These are phyloP conservation scores for Aphodius granarius DNA, from an alignment of 2,888 invertebrate genomes.

Conservation along the genomic window DNA sequence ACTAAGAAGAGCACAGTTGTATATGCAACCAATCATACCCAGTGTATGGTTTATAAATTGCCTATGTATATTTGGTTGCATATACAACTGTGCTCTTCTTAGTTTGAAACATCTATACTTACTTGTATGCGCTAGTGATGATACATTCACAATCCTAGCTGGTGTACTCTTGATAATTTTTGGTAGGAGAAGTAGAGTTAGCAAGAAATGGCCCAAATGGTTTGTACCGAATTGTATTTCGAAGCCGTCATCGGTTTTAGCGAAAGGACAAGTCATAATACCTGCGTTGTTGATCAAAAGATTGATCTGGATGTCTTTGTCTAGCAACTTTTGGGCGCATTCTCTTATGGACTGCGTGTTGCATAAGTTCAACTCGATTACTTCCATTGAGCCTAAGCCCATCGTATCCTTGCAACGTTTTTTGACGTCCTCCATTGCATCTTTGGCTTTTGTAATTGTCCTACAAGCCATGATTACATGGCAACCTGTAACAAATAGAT, in stretches of 20 bases:
- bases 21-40: no score
- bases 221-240: slow-evolving; percentile 70
- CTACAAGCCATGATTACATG: slow-evolving; percentile 60
- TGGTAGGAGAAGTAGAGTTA: slow-evolving; percentile 53
- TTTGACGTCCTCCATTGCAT: slow-evolving; percentile 57
- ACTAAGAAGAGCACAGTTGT: no score
- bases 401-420: slow-evolving; percentile 42
- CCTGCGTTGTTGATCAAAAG: slow-evolving; percentile 73
- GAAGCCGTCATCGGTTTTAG: slow-evolving; percentile 64
- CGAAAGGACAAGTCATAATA: slow-evolving; percentile 64
- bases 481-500: slow-evolving; percentile 57
- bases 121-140: slow-evolving; percentile 47
- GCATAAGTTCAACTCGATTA: slow-evolving; percentile 52
- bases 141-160: slow-evolving; percentile 55
- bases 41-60: no score
- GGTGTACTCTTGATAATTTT: slow-evolving; percentile 58
- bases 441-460: slow-evolving; percentile 55
- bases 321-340: slow-evolving; percentile 56
- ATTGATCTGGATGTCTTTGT: slow-evolving; percentile 58
- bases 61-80: no score
- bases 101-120: neutral
- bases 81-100: no score
- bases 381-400: slow-evolving; percentile 49
- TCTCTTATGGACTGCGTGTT: slow-evolving; percentile 50
- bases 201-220: slow-evolving; percentile 56